Base-by-base conservation (phyloP, 2,797 vertebrate genomes). In the Melanotaenia parkinsoni region DNA sequence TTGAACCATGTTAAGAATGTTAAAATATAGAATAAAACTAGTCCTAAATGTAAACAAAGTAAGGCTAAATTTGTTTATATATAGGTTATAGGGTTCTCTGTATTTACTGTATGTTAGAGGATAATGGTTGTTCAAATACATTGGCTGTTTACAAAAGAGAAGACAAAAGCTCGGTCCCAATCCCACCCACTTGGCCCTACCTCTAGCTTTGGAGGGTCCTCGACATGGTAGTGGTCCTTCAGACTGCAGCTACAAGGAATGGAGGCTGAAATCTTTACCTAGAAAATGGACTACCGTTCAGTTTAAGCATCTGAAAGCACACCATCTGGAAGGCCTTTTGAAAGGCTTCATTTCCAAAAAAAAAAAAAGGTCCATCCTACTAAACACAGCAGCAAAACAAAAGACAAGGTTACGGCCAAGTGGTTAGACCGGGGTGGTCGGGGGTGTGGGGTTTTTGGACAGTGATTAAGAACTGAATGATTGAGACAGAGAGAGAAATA, bases 401-500 rank as follows among this genome's bases (percentile, higher is more conserved):
- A 66, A 51, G 30, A 51, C 6, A 10, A n/a, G 26, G 28, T 32
- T 26, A 30, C 20, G 24, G 51, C 8, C 18, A 43, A 54, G 26
- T 18, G 30, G 16, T 7, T 26, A 5, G 22, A 12, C 35, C 33
- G 50, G 37, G 32, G 11, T 8, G 6, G 5, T 18, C 33, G 33
- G 28, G 43, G 43, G 16, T 10, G 37, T 10, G 43, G 54, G 7
- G 54, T 32, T 4, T 57, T 10, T 32, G 9, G 37, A 43, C 33
- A 26, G 37, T 14, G 16, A 0, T 24, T 68, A 40, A 60, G 24
- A 59, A 35, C 1, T 10, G n/a, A 65, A 65, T 2, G 3, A 80
- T 38, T 32, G 53, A 74, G 26, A 73, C 11, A 54, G 47, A 80
- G 24, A 69, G 70, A 81, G 35, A 72, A 82, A 79, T 73, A 73